phyloP scores from a whole-genome alignment of 2,113 vertebrate species.

The Phodopus roborovskii region DNA sequence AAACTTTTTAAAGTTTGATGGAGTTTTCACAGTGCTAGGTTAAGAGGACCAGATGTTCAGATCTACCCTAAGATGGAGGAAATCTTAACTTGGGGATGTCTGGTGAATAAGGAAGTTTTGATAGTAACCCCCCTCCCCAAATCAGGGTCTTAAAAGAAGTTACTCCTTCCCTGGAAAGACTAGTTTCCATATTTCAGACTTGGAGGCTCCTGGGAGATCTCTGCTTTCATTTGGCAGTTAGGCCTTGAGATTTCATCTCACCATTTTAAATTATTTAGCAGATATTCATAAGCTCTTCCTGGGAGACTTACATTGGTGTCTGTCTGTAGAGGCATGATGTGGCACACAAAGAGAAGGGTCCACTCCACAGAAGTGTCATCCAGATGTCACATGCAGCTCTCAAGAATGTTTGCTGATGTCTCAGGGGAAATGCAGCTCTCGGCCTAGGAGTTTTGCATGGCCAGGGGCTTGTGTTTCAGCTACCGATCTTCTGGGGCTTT shows the following conservation, averaged over 20 bases:
- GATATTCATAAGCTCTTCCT: slow-evolving; percentile 55
- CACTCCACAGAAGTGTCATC: neutral
- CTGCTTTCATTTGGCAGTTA: slow-evolving; percentile 24
- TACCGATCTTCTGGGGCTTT: neutral
- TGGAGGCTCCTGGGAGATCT: neutral
- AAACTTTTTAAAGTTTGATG: neutral
- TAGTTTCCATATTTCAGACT: slow-evolving; percentile 16
- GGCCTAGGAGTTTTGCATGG: neutral
- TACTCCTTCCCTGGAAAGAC: neutral
- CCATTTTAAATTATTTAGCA: slow-evolving; percentile 70
- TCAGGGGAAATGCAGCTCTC: neutral
- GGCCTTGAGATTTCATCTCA: slow-evolving; percentile 59
- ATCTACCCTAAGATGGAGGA: neutral
- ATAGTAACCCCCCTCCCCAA: neutral
- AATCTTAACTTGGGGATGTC: neutral
- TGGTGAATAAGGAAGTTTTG: neutral
- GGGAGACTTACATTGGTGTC: slow-evolving; percentile 38
- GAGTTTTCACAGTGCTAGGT: neutral
- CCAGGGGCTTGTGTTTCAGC: neutral
- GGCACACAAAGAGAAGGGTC: slow-evolving; percentile 20
- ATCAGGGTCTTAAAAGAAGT: neutral
- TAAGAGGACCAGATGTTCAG: neutral
- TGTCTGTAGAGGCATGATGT: slow-evolving; percentile 2
- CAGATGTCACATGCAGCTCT: neutral
- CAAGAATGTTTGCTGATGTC: neutral